Conservation (phyloP, 2,797 vertebrate genomes). For the Macropus fuliginosus region DNA sequence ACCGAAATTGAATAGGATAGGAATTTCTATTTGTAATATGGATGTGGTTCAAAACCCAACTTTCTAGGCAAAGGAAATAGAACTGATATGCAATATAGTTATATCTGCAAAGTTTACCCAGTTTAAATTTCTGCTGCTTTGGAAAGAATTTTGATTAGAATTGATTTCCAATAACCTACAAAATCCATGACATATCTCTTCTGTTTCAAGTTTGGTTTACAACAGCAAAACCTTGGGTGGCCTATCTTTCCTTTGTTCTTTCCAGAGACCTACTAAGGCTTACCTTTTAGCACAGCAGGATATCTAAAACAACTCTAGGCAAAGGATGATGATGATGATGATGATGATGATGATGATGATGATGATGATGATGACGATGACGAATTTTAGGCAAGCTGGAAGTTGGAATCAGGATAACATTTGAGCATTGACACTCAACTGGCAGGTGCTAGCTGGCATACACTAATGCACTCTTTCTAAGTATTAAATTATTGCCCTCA, state of each 20-base stretch:
- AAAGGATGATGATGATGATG: slow-evolving; percentile 29
- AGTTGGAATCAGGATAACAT: slow-evolving; percentile 55
- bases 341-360: background rate
- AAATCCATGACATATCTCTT: slow-evolving; percentile 21
- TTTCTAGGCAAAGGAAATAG: slow-evolving; percentile 37
- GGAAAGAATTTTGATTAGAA: slow-evolving; percentile 57
- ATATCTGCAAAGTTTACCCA: background rate
- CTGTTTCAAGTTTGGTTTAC: slow-evolving; percentile 9
- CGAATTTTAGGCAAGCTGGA: slow-evolving; percentile 50
- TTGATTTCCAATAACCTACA: slow-evolving; percentile 58
- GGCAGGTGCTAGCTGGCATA: background rate
- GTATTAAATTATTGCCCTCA: slow-evolving; percentile 43
- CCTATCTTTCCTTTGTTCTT: slow-evolving; percentile 6
- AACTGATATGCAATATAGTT: slow-evolving; percentile 39
- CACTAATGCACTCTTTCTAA: slow-evolving; percentile 15
- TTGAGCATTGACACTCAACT: slow-evolving; percentile 10
- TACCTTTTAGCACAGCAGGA: slow-evolving; percentile 8
- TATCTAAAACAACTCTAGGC: slow-evolving; percentile 39
- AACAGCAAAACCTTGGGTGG: slow-evolving; percentile 8
- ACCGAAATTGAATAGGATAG: slow-evolving; percentile 53
- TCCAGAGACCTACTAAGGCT: slow-evolving; percentile 12
- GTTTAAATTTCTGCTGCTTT: slow-evolving; percentile 49
- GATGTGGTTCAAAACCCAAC: slow-evolving; percentile 39
- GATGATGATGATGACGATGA: slow-evolving; percentile 30
- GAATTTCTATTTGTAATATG: slow-evolving; percentile 57